Conservation (phyloP, 2,113 vertebrate genomes). For the Chaenocephalus aceratus region DNA sequence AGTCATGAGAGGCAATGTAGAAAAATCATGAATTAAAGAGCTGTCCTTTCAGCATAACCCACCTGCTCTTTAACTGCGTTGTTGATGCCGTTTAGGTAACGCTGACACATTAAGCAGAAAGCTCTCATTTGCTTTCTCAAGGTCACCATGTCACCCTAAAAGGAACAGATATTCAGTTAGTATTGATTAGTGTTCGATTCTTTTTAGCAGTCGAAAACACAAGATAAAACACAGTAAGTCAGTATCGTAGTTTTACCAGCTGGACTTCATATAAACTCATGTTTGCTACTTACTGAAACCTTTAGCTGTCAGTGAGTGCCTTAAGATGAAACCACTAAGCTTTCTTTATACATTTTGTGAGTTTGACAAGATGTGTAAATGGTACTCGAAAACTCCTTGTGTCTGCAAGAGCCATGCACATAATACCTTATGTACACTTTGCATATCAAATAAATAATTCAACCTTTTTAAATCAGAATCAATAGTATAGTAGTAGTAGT, state of each 20-base stretch:
- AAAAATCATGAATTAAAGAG: background rate
- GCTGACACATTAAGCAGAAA: constrained; percentile 97
- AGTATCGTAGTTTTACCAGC: background rate
- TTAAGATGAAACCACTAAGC: background rate
- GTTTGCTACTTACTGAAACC: background rate
- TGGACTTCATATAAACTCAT: background rate
- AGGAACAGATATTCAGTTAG: constrained; percentile 26
- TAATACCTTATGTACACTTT: no score
- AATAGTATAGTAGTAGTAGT: no score
- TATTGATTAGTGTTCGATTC: no score
- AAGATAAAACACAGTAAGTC: background rate
- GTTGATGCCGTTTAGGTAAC: constrained; percentile 95
- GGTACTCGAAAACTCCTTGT: background rate
- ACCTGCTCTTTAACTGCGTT: constrained; percentile 98
- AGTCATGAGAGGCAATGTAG: background rate
- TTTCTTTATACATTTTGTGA: background rate
- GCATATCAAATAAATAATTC: no score
- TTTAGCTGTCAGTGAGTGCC: background rate
- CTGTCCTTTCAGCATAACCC: background rate
- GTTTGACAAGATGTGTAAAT: constrained; percentile 5
- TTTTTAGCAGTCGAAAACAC: background rate
- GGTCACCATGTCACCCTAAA: constrained; percentile 91
- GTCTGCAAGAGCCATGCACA: no score
- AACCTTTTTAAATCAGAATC: no score
- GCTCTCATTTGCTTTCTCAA: constrained; percentile 96